Conservation (phyloP, 2,797 vertebrate genomes). For the Enteromius radiatus region DNA sequence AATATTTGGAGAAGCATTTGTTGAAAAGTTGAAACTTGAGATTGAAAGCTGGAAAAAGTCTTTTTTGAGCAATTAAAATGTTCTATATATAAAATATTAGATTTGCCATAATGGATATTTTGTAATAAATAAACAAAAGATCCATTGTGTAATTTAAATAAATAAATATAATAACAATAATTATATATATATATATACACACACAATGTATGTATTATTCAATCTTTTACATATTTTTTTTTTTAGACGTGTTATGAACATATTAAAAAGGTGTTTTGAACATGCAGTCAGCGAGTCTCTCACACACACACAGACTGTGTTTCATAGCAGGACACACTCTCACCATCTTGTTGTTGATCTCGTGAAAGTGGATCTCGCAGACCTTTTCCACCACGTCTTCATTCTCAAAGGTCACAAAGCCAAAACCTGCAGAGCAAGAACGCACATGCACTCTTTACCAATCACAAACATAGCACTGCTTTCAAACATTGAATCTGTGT, state of each 20-base stretch:
- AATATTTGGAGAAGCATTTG: too few relatives aligned
- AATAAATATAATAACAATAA: too few relatives aligned
- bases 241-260: neutral
- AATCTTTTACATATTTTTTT: neutral
- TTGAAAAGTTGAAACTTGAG: neutral
- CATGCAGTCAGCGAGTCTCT: neutral
- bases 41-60: neutral
- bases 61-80: neutral
- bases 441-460: neutral
- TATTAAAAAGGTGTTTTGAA: neutral
- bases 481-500: neutral
- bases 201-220: too few relatives aligned
- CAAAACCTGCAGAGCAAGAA: slow-evolving; percentile 82
- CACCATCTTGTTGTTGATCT: slow-evolving; percentile 99
- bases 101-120: neutral
- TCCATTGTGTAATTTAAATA: neutral
- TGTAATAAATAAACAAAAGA: too few relatives aligned
- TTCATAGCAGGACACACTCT: slow-evolving; percentile 69
- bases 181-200: too few relatives aligned
- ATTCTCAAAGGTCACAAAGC: slow-evolving; percentile 97
- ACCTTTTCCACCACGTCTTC: slow-evolving; percentile 99
- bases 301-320: neutral
- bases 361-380: slow-evolving; percentile 99
- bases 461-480: slow-evolving; percentile 10
- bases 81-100: neutral